Conservation (phyloP, 2,113 vertebrate genomes). For the Crotalus tigris region DNA sequence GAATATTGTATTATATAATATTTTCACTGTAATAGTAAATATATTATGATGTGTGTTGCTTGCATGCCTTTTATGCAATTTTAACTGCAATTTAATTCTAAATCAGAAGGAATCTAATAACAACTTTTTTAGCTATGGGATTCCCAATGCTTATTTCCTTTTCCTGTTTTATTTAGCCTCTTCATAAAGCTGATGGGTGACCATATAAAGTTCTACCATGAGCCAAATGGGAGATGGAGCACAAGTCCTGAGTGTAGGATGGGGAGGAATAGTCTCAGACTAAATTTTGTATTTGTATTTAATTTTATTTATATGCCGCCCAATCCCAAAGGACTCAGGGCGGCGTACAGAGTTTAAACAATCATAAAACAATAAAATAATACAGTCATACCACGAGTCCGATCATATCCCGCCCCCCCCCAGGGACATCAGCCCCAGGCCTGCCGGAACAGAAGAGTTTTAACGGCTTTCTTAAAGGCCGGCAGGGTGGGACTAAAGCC, state of each 20-base stretch:
- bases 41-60: background rate
- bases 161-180: background rate
- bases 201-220: background rate
- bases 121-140: background rate
- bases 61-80: background rate
- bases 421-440: too few species aligned
- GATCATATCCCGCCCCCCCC: too few species aligned
- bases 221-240: background rate
- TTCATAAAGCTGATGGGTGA: background rate
- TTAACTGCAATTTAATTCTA: background rate
- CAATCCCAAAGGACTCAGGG: too few species aligned
- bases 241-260: background rate
- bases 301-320: too few species aligned
- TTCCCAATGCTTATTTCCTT: background rate
- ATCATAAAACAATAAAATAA: too few species aligned
- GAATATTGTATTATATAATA: background rate
- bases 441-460: too few species aligned
- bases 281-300: background rate
- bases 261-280: background rate
- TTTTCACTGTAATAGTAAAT: background rate
- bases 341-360: too few species aligned
- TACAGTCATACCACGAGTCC: too few species aligned
- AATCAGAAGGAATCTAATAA: background rate
- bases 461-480: too few species aligned
- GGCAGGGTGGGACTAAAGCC: background rate